Percentiles rank a stretch among this genome's conserved stretches.
phyloP scores from a whole-genome alignment of 1,140 invertebrate species.

The Drosophila ambigua region DNA sequence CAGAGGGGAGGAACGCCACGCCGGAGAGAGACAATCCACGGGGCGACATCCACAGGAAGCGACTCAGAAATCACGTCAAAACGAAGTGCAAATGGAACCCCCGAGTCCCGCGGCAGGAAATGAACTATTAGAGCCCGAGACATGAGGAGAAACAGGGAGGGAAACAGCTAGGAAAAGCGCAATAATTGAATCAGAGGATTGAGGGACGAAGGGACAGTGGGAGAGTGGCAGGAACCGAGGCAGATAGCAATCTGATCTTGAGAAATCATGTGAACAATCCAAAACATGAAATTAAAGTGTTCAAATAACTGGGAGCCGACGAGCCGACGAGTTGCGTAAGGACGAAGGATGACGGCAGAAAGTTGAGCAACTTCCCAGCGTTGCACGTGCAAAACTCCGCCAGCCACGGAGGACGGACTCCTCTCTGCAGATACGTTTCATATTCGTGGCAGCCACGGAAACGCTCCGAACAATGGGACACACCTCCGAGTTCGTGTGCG shows the following conservation, averaged over 20 bases:
- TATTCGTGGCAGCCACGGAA: constrained; percentile 71
- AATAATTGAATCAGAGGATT: constrained; percentile 70
- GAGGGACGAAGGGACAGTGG: constrained; percentile 14
- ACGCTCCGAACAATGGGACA: constrained; percentile 71
- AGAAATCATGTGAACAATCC: constrained; percentile 78
- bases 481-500: constrained; percentile 64
- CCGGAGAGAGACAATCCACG: constrained; percentile 30
- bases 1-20: constrained; percentile 36
- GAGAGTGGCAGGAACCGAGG: too few species aligned
- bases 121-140: constrained; percentile 71
- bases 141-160: constrained; percentile 14
- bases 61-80: constrained; percentile 82
- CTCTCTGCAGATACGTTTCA: constrained; percentile 70
- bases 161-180: constrained; percentile 66
- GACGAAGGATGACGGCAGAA: constrained; percentile 61
- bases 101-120: constrained; percentile 67
- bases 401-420: constrained; percentile 11
- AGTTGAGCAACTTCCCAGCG: constrained; percentile 83
- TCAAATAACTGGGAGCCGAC: constrained; percentile 52
- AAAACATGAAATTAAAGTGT: constrained; percentile 81
- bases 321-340: constrained; percentile 61
- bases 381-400: constrained; percentile 69
- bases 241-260: constrained; percentile 79
- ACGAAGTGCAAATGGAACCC: constrained; percentile 60
- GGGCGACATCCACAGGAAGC: constrained; percentile 73